A percentile compares a stretch with the other conserved stretches of the same genome.
Evolutionary conservation across 2,113 vertebrate species (phyloP).

Genomic region (Gorsachius goisagi): DNA sequence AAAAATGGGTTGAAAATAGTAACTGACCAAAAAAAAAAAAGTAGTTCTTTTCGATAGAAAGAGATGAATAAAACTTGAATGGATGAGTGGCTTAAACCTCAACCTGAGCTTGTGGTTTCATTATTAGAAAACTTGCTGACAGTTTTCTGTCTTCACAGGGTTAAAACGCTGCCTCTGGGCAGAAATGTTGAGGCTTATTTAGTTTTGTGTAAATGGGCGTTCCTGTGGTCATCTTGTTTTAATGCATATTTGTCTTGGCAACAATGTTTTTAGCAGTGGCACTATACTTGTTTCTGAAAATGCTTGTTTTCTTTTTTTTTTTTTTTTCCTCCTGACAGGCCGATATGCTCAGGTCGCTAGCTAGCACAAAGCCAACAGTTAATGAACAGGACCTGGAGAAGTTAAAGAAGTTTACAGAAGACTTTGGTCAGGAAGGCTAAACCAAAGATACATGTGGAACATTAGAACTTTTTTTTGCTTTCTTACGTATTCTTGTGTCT

Average conservation of each 20-base stretch:
- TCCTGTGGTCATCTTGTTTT: not conserved
- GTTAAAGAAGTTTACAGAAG: conserved; percentile 96
- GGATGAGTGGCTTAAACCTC: not conserved
- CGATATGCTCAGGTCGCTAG: conserved; percentile 88
- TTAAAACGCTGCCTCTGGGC: not conserved
- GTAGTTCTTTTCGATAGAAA: not conserved
- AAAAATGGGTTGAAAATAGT: not conserved
- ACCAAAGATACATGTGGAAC: conserved; percentile 16
- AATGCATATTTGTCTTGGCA: not conserved
- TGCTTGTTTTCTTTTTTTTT: not conserved
- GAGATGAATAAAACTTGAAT: not conserved
- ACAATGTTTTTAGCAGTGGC: not conserved
- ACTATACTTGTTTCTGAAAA: not conserved
- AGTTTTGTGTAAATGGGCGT: not conserved
- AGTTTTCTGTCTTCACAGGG: not conserved
- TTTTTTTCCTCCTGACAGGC: conserved; percentile 62
- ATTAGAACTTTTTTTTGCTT: conserved; percentile 7
- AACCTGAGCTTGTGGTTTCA: not conserved
- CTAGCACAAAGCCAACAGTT: conserved; percentile 92
- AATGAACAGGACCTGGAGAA: conserved; percentile 95
- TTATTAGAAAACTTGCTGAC: not conserved
- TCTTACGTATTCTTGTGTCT: conserved; percentile 54
- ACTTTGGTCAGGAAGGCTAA: conserved; percentile 98
- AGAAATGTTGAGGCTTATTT: not conserved
- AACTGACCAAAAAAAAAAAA: not conserved